phyloP scores from a whole-genome alignment of 2,888 invertebrate species.

The Aspidiotus rigidus region DNA sequence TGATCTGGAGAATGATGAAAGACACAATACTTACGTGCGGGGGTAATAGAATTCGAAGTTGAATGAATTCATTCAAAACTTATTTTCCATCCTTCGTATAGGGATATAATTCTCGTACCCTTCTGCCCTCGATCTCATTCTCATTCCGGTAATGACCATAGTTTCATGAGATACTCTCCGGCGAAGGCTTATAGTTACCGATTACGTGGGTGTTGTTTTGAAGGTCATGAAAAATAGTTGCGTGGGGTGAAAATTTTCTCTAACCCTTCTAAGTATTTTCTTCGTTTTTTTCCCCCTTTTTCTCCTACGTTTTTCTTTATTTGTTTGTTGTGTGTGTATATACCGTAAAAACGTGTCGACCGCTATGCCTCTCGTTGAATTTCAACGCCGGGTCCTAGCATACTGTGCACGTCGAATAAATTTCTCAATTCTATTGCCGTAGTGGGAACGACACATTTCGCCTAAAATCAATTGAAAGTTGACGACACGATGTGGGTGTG shows the following conservation, averaged over 20 bases:
- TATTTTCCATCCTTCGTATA: slow-evolving; percentile 13
- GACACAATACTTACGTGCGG: too few species aligned
- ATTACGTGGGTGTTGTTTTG: slow-evolving; percentile 23
- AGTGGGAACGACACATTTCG: neutral
- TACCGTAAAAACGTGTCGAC: neutral
- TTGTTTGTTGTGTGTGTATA: neutral
- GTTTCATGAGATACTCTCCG: neutral
- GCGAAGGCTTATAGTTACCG: slow-evolving; percentile 12
- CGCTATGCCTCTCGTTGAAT: neutral
- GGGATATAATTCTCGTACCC: neutral
- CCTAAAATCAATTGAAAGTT: too few species aligned
- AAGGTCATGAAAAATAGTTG: slow-evolving; percentile 23
- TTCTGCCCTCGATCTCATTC: too few species aligned
- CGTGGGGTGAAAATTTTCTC: slow-evolving; percentile 17
- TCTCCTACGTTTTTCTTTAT: slow-evolving; percentile 13
- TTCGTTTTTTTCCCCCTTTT: neutral
- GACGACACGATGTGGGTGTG: too few species aligned
- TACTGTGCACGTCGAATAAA: slow-evolving; percentile 1
- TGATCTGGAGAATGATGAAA: too few species aligned
- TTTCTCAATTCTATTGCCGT: slow-evolving; percentile 10
- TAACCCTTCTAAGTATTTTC: slow-evolving; percentile 6
- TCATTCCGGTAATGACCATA: neutral
- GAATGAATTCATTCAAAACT: slow-evolving; percentile 24
- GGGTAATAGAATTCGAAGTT: slow-evolving; percentile 17
- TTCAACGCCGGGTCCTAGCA: neutral